Base-by-base conservation (phyloP, 37 sponge, comb jelly and placozoan species). In the Spongilla lacustris region DNA sequence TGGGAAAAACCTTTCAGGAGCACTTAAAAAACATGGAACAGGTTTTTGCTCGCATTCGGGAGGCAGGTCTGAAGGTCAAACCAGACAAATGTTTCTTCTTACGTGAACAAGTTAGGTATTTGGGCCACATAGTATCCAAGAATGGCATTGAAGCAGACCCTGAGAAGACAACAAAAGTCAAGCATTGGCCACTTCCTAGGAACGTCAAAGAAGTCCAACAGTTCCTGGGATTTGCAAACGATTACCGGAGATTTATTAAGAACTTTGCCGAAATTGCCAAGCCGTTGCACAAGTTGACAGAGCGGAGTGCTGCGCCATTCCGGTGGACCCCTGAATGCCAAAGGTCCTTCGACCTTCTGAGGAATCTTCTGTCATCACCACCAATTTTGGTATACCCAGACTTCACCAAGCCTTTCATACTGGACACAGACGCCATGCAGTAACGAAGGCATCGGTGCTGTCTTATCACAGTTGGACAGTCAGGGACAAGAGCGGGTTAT, bases 371-470 rank as follows among this genome's bases (percentile, higher is more conserved):
- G 31, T 67, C 68, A 1, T 37, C 81, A 22, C 37, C 76, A 17
- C 88, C 76, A 23, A 35, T 87, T 24, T 68, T 87, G 33, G 67
- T 76, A 3, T 81, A 75, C 69, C 82, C 88, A 22, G 76, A 87
- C 33, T 87, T 87, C 68, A 24, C 66, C 29, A 29, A 68, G 28
- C 76, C 82, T 25, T 87, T 87, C 46, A 38, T 81, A 26, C 28
- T 87, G 46, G 83, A 87, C 66, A 87, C 82, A 41, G 88, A 87
- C 81, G 82, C 88, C 26, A n/a, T n/a, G n/a, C n/a, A 41, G 75
- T 27, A 33, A 68, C 17, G 32, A n/a, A 24, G 88, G 82, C 24
- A 26, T 81, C 11, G 79, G 86, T 68, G 79, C 86, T 30, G 46
- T 78, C 19, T 48, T 85, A 72, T 82, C 73, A 31, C 41, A 82